phyloP scores from a whole-genome alignment of 2,113 vertebrate genomes.

The Siniperca knerii region DNA sequence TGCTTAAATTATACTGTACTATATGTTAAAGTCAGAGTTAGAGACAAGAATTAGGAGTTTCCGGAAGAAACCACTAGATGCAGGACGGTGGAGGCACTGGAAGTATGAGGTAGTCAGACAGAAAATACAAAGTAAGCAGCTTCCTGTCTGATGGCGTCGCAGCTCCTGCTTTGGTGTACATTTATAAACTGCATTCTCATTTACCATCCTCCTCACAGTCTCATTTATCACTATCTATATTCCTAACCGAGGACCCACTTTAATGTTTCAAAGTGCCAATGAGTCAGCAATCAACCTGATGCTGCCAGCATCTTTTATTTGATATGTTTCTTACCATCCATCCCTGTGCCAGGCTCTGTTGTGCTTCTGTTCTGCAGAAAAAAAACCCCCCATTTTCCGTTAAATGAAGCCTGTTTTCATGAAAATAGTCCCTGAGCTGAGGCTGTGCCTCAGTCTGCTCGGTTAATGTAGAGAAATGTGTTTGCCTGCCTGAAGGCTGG shows the following conservation, averaged over 20 bases:
- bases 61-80: not conserved
- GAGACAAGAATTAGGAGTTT: no score
- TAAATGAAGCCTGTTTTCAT: not conserved
- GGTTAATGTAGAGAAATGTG: not conserved
- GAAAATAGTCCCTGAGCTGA: not conserved
- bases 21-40: not conserved
- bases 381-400: not conserved
- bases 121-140: no score
- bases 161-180: not conserved
- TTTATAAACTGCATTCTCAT: not conserved
- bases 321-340: not conserved
- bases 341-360: not conserved
- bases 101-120: not conserved
- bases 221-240: not conserved
- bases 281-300: not conserved
- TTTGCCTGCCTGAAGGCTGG: constrained; percentile 55
- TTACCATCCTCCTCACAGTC: not conserved
- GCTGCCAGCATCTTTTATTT: not conserved
- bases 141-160: no score
- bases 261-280: not conserved
- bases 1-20: not conserved
- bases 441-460: constrained; percentile 23
- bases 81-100: not conserved
- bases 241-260: not conserved
- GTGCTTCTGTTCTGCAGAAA: not conserved